Base-by-base conservation (phyloP, 2,888 invertebrate genomes). In the Drosophila sordidula region DNA sequence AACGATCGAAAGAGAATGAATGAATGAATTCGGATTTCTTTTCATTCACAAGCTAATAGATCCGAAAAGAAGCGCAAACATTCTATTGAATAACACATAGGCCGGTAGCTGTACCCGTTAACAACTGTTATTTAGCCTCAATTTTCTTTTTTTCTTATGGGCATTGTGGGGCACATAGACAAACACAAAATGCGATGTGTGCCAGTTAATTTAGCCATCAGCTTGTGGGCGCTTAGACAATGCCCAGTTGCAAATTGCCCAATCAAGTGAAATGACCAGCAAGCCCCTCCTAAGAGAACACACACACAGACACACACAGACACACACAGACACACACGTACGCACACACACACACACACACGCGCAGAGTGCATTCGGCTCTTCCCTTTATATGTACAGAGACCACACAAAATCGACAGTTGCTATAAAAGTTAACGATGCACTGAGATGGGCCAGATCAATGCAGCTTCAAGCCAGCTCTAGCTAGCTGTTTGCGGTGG, bases 261-360 rank as follows among this genome's bases (percentile, higher is more conserved):
- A 88, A 85, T 83, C 80, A 86, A 75, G 88, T 75, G 80, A 75
- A 88, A 72, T 86, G 75, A 75, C 77, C 86, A 67, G 63, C 71
- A 72, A 64, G 55, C 76, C 50, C 55, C 49, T 42, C 34, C 36
- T 39, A 62, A 32, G 42, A 39, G 54, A 54, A 38, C 45, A 38
- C 39, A 54, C 34, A 52, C 32, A 58, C 44, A 36, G 29, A 26
- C 32, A 32, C n/a, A n/a, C 50, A 34, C 47, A n/a, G n/a, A n/a
- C 32, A 55, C 39, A 32, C 44, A 55, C 44, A 36, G 29, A 26
- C 32, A 32, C 32, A 32, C 50, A 34, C 47, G 41, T 36, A 56
- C 34, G 52, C 26, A 57, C 18, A 55, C 39, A 25, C 44, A 55
- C 44, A 39, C 29, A 22, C 26, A 16, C 46, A 51, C 26, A 57